phyloP scores from a whole-genome alignment of 2,113 vertebrate genomes.

The Nerophis lumbriciformis region DNA sequence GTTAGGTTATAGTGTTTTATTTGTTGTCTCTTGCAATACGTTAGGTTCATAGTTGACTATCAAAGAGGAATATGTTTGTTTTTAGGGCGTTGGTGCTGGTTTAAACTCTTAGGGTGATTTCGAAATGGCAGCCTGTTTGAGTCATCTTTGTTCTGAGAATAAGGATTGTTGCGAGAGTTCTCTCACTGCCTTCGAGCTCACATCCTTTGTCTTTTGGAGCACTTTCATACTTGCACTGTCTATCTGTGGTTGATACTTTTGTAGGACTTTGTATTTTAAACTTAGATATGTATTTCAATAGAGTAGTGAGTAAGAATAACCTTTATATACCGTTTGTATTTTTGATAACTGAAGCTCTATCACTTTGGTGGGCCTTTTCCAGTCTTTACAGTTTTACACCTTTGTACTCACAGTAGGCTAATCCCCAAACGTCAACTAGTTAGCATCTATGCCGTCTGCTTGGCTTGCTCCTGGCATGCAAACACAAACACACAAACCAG shows the following conservation, averaged over 20 bases:
- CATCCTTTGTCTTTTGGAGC: constrained; percentile 27
- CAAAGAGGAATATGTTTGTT: neutral
- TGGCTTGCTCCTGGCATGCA: constrained; percentile 44
- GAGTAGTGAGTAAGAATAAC: neutral
- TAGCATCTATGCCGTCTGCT: constrained; percentile 39
- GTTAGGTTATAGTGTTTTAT: constrained; percentile 12
- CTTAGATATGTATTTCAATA: constrained; percentile 9
- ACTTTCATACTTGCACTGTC: constrained; percentile 36
- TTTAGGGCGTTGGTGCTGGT: neutral
- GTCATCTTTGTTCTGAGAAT: neutral
- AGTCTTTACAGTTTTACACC: constrained; percentile 1
- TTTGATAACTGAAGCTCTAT: constrained; percentile 20
- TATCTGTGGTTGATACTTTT: constrained; percentile 33
- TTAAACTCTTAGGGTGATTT: neutral
- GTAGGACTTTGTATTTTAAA: constrained; percentile 24
- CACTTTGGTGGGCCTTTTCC: constrained; percentile 2
- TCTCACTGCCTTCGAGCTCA: constrained; percentile 2
- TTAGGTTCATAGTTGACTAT: constrained; percentile 12
- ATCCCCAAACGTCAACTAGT: constrained; percentile 8
- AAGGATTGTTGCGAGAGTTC: neutral
- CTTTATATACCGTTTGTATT: constrained; percentile 31
- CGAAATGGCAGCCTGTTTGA: neutral
- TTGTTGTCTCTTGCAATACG: constrained; percentile 51
- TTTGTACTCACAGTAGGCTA: neutral
- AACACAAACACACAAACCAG: neutral